Conservation (phyloP, 2,113 vertebrate genomes). For the Xenopus borealis region DNA sequence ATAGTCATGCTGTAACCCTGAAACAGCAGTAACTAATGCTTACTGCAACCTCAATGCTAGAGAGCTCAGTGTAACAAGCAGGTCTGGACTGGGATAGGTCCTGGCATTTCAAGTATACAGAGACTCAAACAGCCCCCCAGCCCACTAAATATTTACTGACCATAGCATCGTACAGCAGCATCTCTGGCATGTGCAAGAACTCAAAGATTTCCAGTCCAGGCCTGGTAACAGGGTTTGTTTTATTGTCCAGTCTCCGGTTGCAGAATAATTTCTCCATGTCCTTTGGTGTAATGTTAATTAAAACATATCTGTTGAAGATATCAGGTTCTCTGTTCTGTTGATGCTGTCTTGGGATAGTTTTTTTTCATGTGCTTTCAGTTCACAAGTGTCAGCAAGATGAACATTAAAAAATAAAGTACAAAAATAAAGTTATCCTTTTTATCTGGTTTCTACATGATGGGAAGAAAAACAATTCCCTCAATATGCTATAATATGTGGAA, state of each 20-base stretch:
- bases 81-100: too few species aligned
- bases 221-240: neutral
- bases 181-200: too few species aligned
- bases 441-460: conserved; percentile 64
- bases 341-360: conserved; percentile 54
- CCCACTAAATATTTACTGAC: too few species aligned
- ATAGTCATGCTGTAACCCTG: too few species aligned
- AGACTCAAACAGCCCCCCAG: too few species aligned
- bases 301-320: conserved; percentile 54
- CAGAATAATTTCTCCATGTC: neutral
- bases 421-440: conserved; percentile 58
- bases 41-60: too few species aligned
- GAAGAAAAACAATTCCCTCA: conserved; percentile 67
- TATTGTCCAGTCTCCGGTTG: neutral
- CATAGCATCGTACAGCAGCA: too few species aligned
- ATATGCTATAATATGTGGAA: conserved; percentile 62
- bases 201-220: too few species aligned
- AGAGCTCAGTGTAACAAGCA: neutral
- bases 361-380: conserved; percentile 51
- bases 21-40: neutral
- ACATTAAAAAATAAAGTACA: conserved; percentile 62
- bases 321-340: conserved; percentile 51
- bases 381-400: conserved; percentile 55
- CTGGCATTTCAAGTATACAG: too few species aligned
- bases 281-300: conserved; percentile 15